phyloP scores from a whole-genome alignment of 2,888 invertebrate species.

The Octodonta nipae region DNA sequence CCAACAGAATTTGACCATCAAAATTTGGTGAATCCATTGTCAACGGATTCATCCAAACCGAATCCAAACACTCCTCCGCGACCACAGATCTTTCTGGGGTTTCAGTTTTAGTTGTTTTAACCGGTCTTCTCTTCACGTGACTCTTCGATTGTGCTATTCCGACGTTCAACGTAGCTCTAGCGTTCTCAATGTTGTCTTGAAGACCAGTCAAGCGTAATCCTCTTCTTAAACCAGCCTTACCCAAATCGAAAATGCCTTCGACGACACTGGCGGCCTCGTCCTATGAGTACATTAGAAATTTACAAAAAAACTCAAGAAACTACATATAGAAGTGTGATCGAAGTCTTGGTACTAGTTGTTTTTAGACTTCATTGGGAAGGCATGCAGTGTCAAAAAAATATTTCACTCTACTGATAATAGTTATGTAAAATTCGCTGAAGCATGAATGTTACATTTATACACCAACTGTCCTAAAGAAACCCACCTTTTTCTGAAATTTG shows the following conservation, averaged over 20 bases:
- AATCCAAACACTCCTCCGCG: constrained; percentile 22
- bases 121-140: constrained; percentile 12
- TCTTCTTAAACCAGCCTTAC: constrained; percentile 47
- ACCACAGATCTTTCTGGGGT: constrained; percentile 18
- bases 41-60: constrained; percentile 31
- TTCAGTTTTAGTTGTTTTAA: constrained; percentile 13
- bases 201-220: constrained; percentile 45
- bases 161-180: constrained; percentile 15
- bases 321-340: too few species aligned
- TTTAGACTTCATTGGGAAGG: too few species aligned
- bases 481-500: too few species aligned
- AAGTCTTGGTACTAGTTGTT: too few species aligned
- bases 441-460: too few species aligned
- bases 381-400: too few species aligned
- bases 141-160: constrained; percentile 8
- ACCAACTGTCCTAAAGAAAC: too few species aligned
- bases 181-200: constrained; percentile 37
- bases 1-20: constrained; percentile 28
- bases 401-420: too few species aligned
- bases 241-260: constrained; percentile 49
- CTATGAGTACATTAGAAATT: constrained; percentile 30
- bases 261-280: constrained; percentile 53
- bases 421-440: too few species aligned
- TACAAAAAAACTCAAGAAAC: constrained; percentile 1
- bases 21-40: constrained; percentile 25